phyloP scores from a whole-genome alignment of 2,113 vertebrate species.

The Hystrix cristata region DNA sequence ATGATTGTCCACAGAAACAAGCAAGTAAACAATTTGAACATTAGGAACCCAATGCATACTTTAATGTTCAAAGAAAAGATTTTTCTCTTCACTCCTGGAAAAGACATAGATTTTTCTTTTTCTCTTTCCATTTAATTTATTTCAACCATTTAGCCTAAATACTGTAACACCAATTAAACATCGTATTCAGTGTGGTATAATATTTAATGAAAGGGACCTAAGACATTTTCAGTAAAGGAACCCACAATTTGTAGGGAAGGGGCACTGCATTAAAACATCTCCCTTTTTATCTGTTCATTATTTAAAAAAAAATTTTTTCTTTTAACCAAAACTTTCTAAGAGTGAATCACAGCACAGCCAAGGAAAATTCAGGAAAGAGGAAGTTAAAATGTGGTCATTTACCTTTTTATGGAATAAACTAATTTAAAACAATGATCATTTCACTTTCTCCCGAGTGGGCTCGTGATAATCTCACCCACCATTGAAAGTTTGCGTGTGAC shows the following conservation, averaged over 20 bases:
- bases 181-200: not conserved
- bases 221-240: not conserved
- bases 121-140: not conserved
- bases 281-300: not conserved
- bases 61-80: slow-evolving; percentile 15
- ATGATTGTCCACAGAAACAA: slow-evolving; percentile 50
- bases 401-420: not conserved
- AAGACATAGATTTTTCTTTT: not conserved
- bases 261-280: not conserved
- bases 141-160: slow-evolving; percentile 1
- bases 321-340: slow-evolving; percentile 20
- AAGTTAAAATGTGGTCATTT: not conserved
- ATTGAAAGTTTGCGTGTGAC: not conserved
- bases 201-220: not conserved
- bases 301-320: not conserved
- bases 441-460: not conserved
- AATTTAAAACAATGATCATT: not conserved
- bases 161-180: slow-evolving; percentile 16
- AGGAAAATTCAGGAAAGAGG: not conserved
- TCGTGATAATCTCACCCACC: not conserved
- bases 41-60: not conserved
- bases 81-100: not conserved
- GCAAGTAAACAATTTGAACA: not conserved
- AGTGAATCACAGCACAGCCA: not conserved
- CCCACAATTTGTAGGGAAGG: not conserved